Conservation (phyloP, 2,888 invertebrate genomes). For the Drosophila infuscata region DNA sequence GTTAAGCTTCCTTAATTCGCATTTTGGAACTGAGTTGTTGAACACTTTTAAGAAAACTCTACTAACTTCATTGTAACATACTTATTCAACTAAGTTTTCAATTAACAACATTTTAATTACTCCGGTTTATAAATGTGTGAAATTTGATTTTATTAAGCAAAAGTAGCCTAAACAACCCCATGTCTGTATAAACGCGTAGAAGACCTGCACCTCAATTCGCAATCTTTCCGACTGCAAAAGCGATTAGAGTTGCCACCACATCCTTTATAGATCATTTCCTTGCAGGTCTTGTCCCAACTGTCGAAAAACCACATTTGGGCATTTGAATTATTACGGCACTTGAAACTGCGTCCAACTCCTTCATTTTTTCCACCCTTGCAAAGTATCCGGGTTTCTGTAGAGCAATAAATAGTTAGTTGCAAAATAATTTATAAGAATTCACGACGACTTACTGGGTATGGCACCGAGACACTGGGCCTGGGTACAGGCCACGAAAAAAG, state of each 20-base stretch:
- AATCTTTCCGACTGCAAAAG: not conserved
- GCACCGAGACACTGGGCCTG: not conserved
- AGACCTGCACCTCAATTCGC: not conserved
- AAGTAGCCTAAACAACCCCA: too few species aligned
- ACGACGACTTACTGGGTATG: not conserved
- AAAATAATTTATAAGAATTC: not conserved
- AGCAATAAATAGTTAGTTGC: too few species aligned
- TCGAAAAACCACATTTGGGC: not conserved
- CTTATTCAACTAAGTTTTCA: too few species aligned
- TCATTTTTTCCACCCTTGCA: not conserved
- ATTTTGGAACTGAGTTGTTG: too few species aligned
- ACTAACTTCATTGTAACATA: too few species aligned
- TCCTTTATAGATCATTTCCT: not conserved
- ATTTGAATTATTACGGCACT: conserved; percentile 1
- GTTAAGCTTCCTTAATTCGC: too few species aligned
- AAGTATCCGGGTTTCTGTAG: not conserved
- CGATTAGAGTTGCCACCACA: not conserved
- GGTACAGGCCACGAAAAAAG: not conserved
- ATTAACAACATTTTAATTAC: too few species aligned
- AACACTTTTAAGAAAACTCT: too few species aligned
- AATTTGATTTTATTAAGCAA: too few species aligned
- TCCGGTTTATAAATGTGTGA: too few species aligned
- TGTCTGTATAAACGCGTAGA: too few species aligned
- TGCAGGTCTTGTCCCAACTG: not conserved
- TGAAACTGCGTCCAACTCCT: not conserved